These are phyloP conservation scores for Eupithecia abbreviata DNA, from an alignment of 2,888 invertebrate species.

Conservation along the genomic window DNA sequence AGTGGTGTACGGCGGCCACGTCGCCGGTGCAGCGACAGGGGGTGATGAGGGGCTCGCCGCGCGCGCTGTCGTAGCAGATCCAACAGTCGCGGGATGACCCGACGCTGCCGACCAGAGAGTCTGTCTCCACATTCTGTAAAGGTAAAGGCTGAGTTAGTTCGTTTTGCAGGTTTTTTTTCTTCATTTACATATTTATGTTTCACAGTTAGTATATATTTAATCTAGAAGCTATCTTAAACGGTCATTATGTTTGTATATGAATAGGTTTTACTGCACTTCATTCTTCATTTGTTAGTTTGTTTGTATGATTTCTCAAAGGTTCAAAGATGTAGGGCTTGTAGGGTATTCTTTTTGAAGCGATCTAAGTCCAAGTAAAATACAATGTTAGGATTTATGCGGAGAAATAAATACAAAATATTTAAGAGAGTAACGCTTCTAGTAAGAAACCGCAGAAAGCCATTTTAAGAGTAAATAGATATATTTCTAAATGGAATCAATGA, in stretches of 20 bases:
- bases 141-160: neutral
- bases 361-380: neutral
- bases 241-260: too few species aligned
- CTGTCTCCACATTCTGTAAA: conserved; percentile 74
- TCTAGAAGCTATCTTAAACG: too few species aligned
- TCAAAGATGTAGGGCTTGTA: too few species aligned
- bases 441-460: too few species aligned
- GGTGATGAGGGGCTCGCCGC: conserved; percentile 92
- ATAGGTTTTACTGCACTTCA: too few species aligned
- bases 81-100: conserved; percentile 89
- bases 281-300: too few species aligned
- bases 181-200: too few species aligned
- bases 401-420: too few species aligned
- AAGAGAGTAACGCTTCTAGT: too few species aligned
- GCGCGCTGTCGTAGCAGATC: conserved; percentile 95
- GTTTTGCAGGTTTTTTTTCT: too few species aligned
- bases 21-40: conserved; percentile 96
- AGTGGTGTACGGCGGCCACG: conserved; percentile 96
- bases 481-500: neutral
- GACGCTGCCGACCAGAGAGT: conserved; percentile 73
- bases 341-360: neutral
- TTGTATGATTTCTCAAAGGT: too few species aligned
- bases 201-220: too few species aligned
- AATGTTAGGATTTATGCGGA: neutral
- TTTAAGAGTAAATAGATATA: neutral